A percentile compares a stretch with the other conserved stretches of the same genome.
Evolutionary conservation across 2,888 invertebrate species (phyloP).

Genomic region (Diarsia brunnea): DNA sequence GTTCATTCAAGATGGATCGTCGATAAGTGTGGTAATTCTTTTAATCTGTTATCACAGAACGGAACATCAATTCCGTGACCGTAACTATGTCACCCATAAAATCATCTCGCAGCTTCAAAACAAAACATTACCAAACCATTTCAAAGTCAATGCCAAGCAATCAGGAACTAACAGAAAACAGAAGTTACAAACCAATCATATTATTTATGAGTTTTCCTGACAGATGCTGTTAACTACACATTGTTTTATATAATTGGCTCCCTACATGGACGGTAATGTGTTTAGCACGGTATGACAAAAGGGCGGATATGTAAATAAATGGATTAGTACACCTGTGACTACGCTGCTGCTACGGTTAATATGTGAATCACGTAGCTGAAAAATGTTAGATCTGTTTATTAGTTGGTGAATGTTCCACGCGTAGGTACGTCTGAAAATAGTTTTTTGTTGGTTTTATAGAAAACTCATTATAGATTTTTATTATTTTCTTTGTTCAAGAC

Average conservation of each 20-base stretch:
- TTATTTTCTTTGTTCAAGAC: not conserved
- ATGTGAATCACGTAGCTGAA: constrained; percentile 50
- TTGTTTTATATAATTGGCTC: constrained; percentile 73
- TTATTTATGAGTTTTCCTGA: constrained; percentile 64
- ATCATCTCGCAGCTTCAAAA: not conserved
- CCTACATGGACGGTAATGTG: constrained; percentile 67
- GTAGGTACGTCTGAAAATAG: constrained; percentile 9
- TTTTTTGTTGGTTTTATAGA: constrained; percentile 9
- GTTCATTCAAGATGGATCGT: not conserved
- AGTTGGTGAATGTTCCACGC: constrained; percentile 12
- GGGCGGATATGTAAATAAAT: constrained; percentile 55
- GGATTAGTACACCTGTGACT: constrained; percentile 27
- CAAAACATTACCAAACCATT: not conserved
- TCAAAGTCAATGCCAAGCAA: constrained; percentile 45
- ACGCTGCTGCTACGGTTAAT: constrained; percentile 23
- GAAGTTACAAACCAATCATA: constrained; percentile 62
- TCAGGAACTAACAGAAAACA: constrained; percentile 55
- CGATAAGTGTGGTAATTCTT: not conserved
- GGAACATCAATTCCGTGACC: not conserved
- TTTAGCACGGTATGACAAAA: constrained; percentile 59
- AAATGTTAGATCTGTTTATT: constrained; percentile 34
- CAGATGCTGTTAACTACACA: constrained; percentile 66
- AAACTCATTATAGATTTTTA: not conserved
- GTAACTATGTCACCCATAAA: not conserved
- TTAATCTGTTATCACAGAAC: not conserved